Evolutionary conservation across 2,113 vertebrate species (phyloP), one percentile per base, ranked within the genome.

Genomic region (Paralichthys olivaceus): DNA sequence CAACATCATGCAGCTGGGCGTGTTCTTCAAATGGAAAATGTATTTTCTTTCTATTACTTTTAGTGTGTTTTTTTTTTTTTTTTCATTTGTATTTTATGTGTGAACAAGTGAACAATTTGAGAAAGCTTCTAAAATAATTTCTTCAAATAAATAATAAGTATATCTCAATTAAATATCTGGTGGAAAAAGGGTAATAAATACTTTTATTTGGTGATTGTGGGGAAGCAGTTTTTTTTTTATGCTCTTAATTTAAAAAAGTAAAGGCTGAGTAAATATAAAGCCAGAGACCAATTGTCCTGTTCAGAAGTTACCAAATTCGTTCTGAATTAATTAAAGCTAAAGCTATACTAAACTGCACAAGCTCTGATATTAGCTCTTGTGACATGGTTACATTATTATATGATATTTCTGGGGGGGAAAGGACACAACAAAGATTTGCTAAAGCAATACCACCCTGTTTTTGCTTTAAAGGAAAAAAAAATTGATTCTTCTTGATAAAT

Each of bases 61-160:
- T 12, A 43, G 13, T 12, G 40, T 43, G 40, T 43, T 0, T 15
- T 57, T 25, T 1, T 67, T 68, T 26, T 72, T 56, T 47, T 8
- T 28, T 70, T 57, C 4, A 62, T 61, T 28, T 40, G 37, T 40
- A 40, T 12, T 40, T 40, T 40, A 13, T 40, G 11, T 40, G 37
- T 11, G 3, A 40, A 40, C 37, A 40, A 40, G 12, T 6, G 64
- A 67, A 47, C 72, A 11, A 76, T 75, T 57, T 43, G 26, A 55
- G 22, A 49, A 64, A 62, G 65, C 28, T 49, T 75, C 40, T 17
- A 62, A 61, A 45, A 49, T 19, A 40, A 22, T 23, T 69, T 64
- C 58, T 32, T 61, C 9, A 77, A 84, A 89, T 84, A 87, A 85
- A 87, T 89, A 88, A 81, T 65, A 70, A 2, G 61, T 32, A 69